phyloP scores from a whole-genome alignment of 2,888 invertebrate genomes.

The Julus scandinavius region DNA sequence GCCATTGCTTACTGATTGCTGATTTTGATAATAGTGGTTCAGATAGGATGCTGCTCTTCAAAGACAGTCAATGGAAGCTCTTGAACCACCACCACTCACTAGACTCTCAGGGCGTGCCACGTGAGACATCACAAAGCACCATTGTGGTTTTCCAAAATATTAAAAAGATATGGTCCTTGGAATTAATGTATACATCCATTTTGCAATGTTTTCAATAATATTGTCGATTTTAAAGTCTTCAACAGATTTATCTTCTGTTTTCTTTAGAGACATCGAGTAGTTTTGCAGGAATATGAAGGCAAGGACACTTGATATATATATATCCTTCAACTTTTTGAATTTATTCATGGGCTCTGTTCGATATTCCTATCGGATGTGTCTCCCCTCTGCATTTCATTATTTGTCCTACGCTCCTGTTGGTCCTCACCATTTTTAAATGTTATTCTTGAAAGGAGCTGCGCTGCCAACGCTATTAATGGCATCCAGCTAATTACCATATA shows the following conservation, averaged over 20 bases:
- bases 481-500: constrained; percentile 39
- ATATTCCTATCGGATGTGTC: background rate
- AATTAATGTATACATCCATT: too few relatives aligned
- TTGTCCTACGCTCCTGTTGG: background rate
- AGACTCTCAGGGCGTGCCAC: too few relatives aligned
- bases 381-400: background rate
- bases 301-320: background rate
- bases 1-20: too few relatives aligned
- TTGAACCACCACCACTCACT: too few relatives aligned
- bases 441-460: background rate
- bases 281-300: background rate
- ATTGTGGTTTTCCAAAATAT: too few relatives aligned
- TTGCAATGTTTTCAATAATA: too few relatives aligned
- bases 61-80: too few relatives aligned
- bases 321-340: background rate
- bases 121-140: too few relatives aligned
- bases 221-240: background rate
- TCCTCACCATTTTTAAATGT: background rate
- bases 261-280: background rate
- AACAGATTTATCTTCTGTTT: too few relatives aligned
- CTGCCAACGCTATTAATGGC: background rate
- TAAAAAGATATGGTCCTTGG: too few relatives aligned
- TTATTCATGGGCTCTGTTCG: background rate
- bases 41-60: too few relatives aligned
- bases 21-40: too few relatives aligned